Evolutionary conservation across 2,797 vertebrate genomes (phyloP).

Genomic region (Periophthalmus magnuspinnatus): DNA sequence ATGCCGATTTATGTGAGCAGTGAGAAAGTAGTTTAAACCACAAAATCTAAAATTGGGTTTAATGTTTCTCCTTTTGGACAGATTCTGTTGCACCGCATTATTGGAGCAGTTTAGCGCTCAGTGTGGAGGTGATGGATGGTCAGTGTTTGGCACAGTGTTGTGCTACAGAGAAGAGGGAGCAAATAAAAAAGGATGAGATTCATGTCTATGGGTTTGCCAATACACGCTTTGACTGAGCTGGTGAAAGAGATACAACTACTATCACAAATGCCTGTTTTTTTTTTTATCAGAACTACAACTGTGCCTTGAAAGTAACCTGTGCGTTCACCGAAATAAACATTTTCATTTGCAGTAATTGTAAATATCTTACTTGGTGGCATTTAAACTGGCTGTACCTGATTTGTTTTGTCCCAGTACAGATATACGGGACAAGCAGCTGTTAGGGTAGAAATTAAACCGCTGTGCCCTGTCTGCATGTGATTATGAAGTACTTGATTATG

Average conservation of each 20-base stretch:
- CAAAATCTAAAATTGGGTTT: slow-evolving; percentile 37
- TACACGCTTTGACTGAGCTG: not conserved
- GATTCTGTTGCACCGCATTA: not conserved
- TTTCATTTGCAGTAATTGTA: no score
- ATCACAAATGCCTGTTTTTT: not conserved
- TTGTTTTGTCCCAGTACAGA: no score
- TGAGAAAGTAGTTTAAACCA: not conserved
- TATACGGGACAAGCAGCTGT: no score
- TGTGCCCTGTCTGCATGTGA: no score
- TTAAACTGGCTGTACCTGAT: no score
- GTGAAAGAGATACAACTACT: not conserved
- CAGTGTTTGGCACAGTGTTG: slow-evolving; percentile 14
- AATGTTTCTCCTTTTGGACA: slow-evolving; percentile 34
- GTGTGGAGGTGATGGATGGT: slow-evolving; percentile 21
- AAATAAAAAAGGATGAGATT: slow-evolving; percentile 14
- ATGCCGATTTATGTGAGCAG: no score
- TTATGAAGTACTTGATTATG: no score
- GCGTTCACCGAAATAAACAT: no score
- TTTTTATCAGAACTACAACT: not conserved
- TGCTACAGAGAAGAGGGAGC: no score
- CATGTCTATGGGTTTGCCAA: slow-evolving; percentile 2
- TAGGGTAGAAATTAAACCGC: no score
- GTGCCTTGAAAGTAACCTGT: not conserved
- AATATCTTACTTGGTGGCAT: no score
- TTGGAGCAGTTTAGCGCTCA: slow-evolving; percentile 25